Conservation (phyloP, 2,113 vertebrate genomes). For the Tautogolabrus adspersus region DNA sequence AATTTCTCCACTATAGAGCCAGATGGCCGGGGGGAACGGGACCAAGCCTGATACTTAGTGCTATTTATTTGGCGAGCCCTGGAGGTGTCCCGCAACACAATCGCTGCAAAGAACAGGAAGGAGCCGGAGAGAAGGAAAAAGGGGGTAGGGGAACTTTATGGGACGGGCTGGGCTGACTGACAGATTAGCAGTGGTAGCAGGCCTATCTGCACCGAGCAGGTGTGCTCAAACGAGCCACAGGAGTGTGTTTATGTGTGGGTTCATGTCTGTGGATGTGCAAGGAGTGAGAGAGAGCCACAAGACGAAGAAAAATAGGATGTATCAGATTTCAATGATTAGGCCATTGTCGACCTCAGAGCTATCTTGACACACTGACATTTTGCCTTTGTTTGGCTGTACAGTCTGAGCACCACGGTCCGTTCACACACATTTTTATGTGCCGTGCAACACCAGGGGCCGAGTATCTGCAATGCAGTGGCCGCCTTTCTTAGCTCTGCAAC, state of each 20-base stretch:
- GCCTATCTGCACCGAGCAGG: constrained; percentile 62
- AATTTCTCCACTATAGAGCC: constrained; percentile 59
- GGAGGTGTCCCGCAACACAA: constrained; percentile 31
- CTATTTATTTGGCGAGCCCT: constrained; percentile 55
- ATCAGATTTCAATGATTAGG: constrained; percentile 45
- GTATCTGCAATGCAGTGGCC: constrained; percentile 77
- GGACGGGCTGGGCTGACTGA: constrained; percentile 41
- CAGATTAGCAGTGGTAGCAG: constrained; percentile 44
- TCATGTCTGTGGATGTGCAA: background rate
- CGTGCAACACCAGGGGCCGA: constrained; percentile 40
- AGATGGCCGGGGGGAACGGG: constrained; percentile 55
- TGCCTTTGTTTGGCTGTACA: constrained; percentile 39
- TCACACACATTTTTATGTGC: constrained; percentile 51
- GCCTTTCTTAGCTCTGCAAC: constrained; percentile 45
- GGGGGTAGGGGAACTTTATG: constrained; percentile 2
- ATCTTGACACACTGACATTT: constrained; percentile 54
- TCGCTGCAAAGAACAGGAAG: constrained; percentile 28
- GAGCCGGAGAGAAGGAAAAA: background rate
- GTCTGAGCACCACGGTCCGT: constrained; percentile 26
- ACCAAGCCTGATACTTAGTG: constrained; percentile 57
- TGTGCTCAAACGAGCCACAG: constrained; percentile 27
- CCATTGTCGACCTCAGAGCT: constrained; percentile 31
- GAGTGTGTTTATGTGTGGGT: constrained; percentile 26
- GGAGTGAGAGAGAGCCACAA: background rate
- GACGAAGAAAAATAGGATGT: background rate